Evolutionary conservation across 1,140 invertebrate species (phyloP), one percentile per base, ranked within the genome.

Genomic region (Micrasema longulum): DNA sequence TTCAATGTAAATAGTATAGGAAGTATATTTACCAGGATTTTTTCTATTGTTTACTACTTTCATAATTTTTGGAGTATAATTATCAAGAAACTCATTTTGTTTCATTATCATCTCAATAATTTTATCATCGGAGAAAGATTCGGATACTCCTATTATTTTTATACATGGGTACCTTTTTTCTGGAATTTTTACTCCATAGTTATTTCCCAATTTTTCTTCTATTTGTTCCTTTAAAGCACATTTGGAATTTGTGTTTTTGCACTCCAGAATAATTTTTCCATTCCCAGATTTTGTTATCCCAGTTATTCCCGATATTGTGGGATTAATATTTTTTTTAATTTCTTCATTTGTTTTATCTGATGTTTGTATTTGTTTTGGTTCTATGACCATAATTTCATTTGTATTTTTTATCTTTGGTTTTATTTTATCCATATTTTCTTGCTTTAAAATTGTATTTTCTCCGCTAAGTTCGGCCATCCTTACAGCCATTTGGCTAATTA

Each of bases 321-420:
- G 2, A 31, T 31, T 31, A 45, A 45, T 45, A 2, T 45, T 2
- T 45, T 5, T 45, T 16, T 5, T 45, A 45, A n/a, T 16, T 45
- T 12, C 2, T n/a, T n/a, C 11, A 2, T 45, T n/a, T 5, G 14
- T 16, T 45, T 11, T 45, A 3, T 45, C 41, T 5, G 11, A n/a
- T 2, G 11, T 16, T n/a, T 45, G 11, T 5, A 3, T 45, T 45
- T 16, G 11, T 16, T 45, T 45, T 45, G 41, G 2, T 11, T 45
- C 41, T 45, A 45, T 11, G 11, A 45, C 41, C 41, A 45, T 45
- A n/a, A 45, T 11, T 45, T 45, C 41, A 11, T 45, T 45, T 11
- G 3, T 45, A 45, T 45, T 45, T 16, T 16, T 11, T 3, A n/a
- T 45, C 11, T n/a, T 12, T 3, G 14, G 11, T 45, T 12, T 45